Percentiles rank a stretch among this genome's conserved stretches.
phyloP scores from a whole-genome alignment of 2,888 invertebrate genomes.

The Acleris holmiana region DNA sequence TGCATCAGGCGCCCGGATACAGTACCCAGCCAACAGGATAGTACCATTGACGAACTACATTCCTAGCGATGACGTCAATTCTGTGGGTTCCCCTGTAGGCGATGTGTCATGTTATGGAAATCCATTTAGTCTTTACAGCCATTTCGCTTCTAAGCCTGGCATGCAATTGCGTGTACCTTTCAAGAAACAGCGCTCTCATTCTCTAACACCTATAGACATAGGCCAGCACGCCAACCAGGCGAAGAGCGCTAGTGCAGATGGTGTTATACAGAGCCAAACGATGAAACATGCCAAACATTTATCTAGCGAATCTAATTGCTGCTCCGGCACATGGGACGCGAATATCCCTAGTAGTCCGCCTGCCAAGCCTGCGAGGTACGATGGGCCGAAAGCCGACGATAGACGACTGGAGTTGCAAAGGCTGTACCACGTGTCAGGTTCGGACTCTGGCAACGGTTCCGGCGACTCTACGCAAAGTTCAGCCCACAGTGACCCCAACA shows the following conservation, averaged over 20 bases:
- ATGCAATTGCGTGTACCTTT: conserved; percentile 70
- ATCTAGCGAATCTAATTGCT: conserved; percentile 79
- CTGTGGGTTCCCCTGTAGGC: conserved; percentile 63
- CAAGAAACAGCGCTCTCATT: conserved; percentile 89
- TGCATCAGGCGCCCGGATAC: conserved; percentile 94
- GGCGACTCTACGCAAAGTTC: conserved; percentile 92
- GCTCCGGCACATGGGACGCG: conserved; percentile 78
- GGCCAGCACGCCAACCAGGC: conserved; percentile 78
- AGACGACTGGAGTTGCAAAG: conserved; percentile 87
- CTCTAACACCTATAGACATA: conserved; percentile 87
- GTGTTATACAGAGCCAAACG: conserved; percentile 84
- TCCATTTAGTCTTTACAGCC: conserved; percentile 78
- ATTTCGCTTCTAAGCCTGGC: conserved; percentile 74
- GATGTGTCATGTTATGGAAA: conserved; percentile 67
- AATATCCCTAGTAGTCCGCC: conserved; percentile 85
- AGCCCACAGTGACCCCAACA: conserved; percentile 86
- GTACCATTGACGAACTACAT: conserved; percentile 90
- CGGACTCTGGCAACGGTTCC: conserved; percentile 95
- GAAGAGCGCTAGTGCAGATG: conserved; percentile 89
- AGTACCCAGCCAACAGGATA: conserved; percentile 92
- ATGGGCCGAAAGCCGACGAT: conserved; percentile 83
- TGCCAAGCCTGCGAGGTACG: conserved; percentile 81
- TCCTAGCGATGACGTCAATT: conserved; percentile 66
- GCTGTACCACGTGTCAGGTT: conserved; percentile 92
- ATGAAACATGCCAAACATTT: conserved; percentile 71